Evolutionary conservation across 2,797 vertebrate genomes (phyloP).

Genomic region (Dromococcyx pavoninus): DNA sequence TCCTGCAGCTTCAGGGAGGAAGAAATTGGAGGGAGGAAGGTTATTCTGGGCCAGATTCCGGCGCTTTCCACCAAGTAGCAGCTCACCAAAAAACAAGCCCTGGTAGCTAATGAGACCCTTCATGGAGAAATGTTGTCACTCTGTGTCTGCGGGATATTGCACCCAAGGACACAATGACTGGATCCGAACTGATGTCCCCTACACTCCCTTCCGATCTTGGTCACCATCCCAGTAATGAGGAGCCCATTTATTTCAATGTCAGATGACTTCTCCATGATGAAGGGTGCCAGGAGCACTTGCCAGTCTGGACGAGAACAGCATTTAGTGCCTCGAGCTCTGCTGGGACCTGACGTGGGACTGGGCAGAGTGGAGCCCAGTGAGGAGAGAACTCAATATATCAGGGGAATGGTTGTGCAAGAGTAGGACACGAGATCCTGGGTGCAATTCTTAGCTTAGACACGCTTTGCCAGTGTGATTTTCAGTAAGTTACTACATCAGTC

Average conservation of each 20-base stretch:
- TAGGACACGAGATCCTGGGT: background rate
- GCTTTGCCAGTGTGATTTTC: background rate
- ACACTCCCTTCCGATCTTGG: background rate
- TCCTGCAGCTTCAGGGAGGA: background rate
- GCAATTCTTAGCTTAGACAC: background rate
- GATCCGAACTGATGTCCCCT: background rate
- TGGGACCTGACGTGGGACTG: background rate
- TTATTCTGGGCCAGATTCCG: constrained; percentile 47
- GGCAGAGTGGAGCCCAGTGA: fast-evolving
- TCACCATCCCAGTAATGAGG: background rate
- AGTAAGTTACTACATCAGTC: background rate
- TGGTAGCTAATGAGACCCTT: constrained; percentile 3
- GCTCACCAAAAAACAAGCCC: background rate
- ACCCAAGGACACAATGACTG: constrained; percentile 40
- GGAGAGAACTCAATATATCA: background rate
- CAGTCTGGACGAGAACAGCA: background rate
- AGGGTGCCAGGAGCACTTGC: background rate
- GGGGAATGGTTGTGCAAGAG: background rate
- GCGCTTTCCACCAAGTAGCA: background rate
- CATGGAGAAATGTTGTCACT: background rate
- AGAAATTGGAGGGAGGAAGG: constrained; percentile 14
- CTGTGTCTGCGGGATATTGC: background rate
- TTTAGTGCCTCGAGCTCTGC: background rate
- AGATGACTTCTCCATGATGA: background rate
- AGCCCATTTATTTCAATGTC: background rate